A percentile compares a stretch with the other conserved stretches of the same genome.
These are phyloP conservation scores for Dufourea novaeangliae DNA, from an alignment of 1,140 invertebrate genomes.

Conservation along the genomic window DNA sequence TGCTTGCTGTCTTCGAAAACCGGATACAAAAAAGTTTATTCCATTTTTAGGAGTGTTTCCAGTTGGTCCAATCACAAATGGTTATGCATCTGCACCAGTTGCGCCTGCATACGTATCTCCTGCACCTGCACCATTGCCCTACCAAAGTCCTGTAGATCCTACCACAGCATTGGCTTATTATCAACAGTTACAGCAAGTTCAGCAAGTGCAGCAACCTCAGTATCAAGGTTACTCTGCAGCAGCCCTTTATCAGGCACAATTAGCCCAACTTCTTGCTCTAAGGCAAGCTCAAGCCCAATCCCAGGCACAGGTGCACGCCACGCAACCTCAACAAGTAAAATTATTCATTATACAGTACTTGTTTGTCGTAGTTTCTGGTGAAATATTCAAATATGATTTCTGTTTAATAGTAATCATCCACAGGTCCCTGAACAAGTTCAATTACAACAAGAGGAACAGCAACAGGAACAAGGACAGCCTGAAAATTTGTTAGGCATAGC, in stretches of 20 bases:
- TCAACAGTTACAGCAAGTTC: slow-evolving; percentile 66
- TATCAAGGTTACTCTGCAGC: slow-evolving; percentile 44
- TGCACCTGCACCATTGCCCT: slow-evolving; percentile 20
- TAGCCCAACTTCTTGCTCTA: slow-evolving; percentile 62
- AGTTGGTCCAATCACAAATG: slow-evolving; percentile 46
- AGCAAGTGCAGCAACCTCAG: slow-evolving; percentile 65
- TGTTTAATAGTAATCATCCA: slow-evolving; percentile 59
- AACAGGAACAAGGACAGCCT: slow-evolving; percentile 49
- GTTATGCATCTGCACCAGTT: slow-evolving; percentile 42
- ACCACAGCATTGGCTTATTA: slow-evolving; percentile 58
- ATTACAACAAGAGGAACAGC: slow-evolving; percentile 59
- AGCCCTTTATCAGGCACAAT: slow-evolving; percentile 59
- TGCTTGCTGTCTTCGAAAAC: not conserved
- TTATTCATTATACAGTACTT: not conserved
- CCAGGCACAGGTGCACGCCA: slow-evolving; percentile 41
- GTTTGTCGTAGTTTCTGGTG: not conserved
- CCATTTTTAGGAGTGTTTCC: slow-evolving; percentile 54
- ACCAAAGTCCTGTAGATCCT: slow-evolving; percentile 54
- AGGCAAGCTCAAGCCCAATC: slow-evolving; percentile 59
- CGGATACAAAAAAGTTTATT: not conserved
- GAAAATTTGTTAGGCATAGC: slow-evolving; percentile 72
- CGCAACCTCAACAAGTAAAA: slow-evolving; percentile 48
- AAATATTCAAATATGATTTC: slow-evolving; percentile 35
- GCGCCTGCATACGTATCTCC: slow-evolving; percentile 25
- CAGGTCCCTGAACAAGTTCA: slow-evolving; percentile 65